Evolutionary conservation across 2,797 vertebrate genomes (phyloP), one percentile per base, ranked within the genome.

Genomic region (Acanthornis magna): DNA sequence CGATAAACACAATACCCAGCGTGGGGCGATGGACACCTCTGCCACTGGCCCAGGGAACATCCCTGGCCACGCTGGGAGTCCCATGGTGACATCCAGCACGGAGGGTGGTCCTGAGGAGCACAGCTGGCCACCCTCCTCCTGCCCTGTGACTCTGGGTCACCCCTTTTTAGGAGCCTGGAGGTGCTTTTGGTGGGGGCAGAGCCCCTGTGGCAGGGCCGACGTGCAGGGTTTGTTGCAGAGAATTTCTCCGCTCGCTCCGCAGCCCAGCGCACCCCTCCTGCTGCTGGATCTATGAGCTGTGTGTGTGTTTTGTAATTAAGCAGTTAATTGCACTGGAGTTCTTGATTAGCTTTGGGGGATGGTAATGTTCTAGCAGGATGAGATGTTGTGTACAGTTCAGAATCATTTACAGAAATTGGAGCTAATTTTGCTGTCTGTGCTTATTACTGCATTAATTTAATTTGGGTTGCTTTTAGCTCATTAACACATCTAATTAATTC

Each of bases 401-500:
- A 99, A 99, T 99, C 99, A 99, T 99, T 99, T 99, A 99, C 99
- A 99, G 99, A 99, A 99, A 99, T 99, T 99, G 99, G 99, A 99
- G 99, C 99, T 99, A 99, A 99, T 99, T 99, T 99, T 98, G 98
- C 99, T 99, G 99, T 99, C 99, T 99, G 98, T 98, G 98, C 99
- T 99, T 99, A 99, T 99, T 99, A 99, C 99, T 98, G 99, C 99
- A 99, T 99, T 99, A 99, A 99, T 99, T 99, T 99, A 99, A 99
- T 99, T 99, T 99, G 99, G 99, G 99, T 98, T 99, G 99, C 99
- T 99, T 99, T 99, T 99, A 99, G 99, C 99, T 99, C 99, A 99
- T 99, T 99, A 99, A 99, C 99, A 99, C 99, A 99, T 99, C 99
- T 99, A 99, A 99, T 99, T 99, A 99, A 99, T 99, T 99, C 98